These are phyloP conservation scores for Metopia argyrocephala DNA, from an alignment of 2,888 invertebrate genomes.

Conservation along the genomic window DNA sequence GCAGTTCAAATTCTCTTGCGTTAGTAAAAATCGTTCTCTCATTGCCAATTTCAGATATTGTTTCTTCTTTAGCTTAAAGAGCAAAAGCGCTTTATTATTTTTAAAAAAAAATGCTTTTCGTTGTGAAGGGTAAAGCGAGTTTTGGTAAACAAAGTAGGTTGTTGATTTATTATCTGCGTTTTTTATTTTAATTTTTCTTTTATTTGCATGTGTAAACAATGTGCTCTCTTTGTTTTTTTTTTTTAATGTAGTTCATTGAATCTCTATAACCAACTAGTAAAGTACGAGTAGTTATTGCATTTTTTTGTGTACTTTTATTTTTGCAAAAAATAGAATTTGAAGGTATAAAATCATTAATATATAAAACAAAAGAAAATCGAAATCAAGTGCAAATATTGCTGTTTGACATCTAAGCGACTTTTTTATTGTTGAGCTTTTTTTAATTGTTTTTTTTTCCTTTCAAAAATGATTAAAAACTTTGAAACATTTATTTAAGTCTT, in stretches of 20 bases:
- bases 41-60: too few species aligned
- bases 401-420: too few species aligned
- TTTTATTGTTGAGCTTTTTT: too few species aligned
- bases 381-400: too few species aligned
- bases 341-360: background rate
- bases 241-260: slow-evolving; percentile 64
- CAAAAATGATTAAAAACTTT: too few species aligned
- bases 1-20: background rate
- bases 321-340: background rate
- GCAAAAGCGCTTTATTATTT: background rate
- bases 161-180: slow-evolving; percentile 12
- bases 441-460: too few species aligned
- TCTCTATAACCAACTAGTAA: slow-evolving; percentile 36
- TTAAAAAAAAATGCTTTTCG: too few species aligned
- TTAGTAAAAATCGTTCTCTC: too few species aligned
- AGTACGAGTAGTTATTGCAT: slow-evolving; percentile 23
- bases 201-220: slow-evolving; percentile 3
- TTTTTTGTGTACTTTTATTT: background rate
- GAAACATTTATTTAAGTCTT: too few species aligned
- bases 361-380: too few species aligned
- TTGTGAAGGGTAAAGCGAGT: too few species aligned
- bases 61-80: background rate
- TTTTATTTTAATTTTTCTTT: slow-evolving; percentile 18
- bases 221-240: slow-evolving; percentile 45
- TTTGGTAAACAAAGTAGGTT: background rate